Percentiles rank a stretch among this genome's conserved stretches.
Evolutionary conservation across 2,888 invertebrate genomes (phyloP).

Genomic region (Zhuqinia jingwanae): DNA sequence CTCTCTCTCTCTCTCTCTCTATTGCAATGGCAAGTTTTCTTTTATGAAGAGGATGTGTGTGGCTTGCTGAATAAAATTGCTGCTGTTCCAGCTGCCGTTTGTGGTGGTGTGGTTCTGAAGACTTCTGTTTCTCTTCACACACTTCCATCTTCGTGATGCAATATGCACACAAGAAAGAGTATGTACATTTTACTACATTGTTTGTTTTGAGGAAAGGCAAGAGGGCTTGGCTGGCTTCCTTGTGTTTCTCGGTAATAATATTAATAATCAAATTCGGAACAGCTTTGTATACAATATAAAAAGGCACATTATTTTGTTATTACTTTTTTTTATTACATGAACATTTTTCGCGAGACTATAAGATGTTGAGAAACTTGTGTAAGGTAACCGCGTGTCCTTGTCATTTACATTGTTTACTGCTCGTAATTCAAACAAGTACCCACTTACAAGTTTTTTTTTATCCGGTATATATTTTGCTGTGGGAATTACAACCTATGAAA

Average conservation of each 20-base stretch:
- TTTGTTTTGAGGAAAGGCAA: conserved; percentile 4
- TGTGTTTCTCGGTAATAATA: not conserved
- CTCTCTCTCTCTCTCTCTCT: no score
- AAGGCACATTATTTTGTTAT: not conserved
- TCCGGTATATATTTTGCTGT: no score
- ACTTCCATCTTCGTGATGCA: not conserved
- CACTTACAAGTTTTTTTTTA: no score
- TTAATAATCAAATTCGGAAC: not conserved
- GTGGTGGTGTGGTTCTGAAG: not conserved
- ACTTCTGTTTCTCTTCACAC: not conserved
- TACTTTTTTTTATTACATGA: not conserved
- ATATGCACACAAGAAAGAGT: not conserved
- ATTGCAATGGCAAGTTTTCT: not conserved
- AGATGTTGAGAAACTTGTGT: not conserved
- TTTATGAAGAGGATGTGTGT: conserved; percentile 21
- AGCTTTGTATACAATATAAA: not conserved
- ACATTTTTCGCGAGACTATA: conserved; percentile 23
- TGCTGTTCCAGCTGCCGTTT: not conserved
- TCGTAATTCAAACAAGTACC: conserved; percentile 56
- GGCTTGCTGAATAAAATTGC: not conserved
- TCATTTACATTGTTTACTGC: conserved; percentile 58
- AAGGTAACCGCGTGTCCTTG: conserved; percentile 48
- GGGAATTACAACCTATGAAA: not conserved
- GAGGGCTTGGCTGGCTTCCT: conserved; percentile 25
- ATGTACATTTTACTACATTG: not conserved